Evolutionary conservation across 2,888 invertebrate genomes (phyloP).

Genomic region (Laothoe populi): DNA sequence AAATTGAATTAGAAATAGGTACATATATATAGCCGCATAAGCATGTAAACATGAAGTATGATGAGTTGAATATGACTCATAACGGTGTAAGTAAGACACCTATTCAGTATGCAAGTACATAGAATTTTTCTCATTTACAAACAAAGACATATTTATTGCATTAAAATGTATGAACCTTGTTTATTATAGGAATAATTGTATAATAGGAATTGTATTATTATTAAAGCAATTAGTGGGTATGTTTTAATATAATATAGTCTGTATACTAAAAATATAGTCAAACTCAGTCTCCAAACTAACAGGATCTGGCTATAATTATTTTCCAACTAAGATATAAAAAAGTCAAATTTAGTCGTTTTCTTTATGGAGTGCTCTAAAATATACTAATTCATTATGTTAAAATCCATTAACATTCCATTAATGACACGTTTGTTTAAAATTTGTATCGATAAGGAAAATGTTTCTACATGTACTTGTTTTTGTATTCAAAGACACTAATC

Average conservation of each 20-base stretch:
- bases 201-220: too few species aligned
- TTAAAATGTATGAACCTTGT: too few species aligned
- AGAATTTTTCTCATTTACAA: not conserved
- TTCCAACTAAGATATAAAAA: too few species aligned
- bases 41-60: slow-evolving; percentile 36
- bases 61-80: slow-evolving; percentile 34
- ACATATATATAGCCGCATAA: not conserved
- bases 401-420: not conserved
- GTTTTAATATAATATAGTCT: not conserved
- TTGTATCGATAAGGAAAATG: not conserved
- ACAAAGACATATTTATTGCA: not conserved
- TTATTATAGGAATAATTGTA: too few species aligned
- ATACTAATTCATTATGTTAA: not conserved
- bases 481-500: too few species aligned
- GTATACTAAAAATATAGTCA: too few species aligned
- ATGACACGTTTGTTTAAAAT: not conserved
- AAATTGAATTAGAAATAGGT: slow-evolving; percentile 42
- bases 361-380: not conserved
- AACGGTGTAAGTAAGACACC: slow-evolving; percentile 25
- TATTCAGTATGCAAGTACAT: not conserved
- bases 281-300: too few species aligned
- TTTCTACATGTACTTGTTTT: not conserved
- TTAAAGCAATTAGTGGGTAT: not conserved
- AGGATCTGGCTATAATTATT: too few species aligned
- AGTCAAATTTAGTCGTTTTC: too few species aligned